These are phyloP conservation scores for Merluccius polli DNA, from an alignment of 2,797 vertebrate species.

Conservation along the genomic window DNA sequence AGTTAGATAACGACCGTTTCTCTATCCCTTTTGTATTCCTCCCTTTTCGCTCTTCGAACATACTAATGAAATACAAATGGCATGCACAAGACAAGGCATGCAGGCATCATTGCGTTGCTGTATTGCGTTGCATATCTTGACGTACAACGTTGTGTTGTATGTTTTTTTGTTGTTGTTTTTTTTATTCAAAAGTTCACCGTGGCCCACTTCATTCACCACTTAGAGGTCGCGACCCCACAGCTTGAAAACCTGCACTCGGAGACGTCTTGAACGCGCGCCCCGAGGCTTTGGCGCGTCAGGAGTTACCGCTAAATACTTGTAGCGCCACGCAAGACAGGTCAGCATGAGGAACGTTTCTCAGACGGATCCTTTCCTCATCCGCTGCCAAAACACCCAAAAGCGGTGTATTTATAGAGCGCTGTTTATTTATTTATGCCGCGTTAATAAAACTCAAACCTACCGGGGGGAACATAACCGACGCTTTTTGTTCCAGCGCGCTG, in stretches of 20 bases:
- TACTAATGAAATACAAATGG: not conserved
- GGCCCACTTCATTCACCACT: not conserved
- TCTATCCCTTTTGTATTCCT: not conserved
- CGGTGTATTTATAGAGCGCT: slow-evolving; percentile 55
- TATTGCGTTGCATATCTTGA: not conserved
- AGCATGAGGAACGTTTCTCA: slow-evolving; percentile 35
- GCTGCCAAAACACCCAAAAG: slow-evolving; percentile 43
- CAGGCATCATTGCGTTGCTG: no score
- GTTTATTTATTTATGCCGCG: no score
- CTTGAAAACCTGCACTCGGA: not conserved
- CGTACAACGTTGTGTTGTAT: not conserved
- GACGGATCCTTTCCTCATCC: slow-evolving; percentile 50
- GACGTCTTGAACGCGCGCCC: not conserved
- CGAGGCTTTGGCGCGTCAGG: slow-evolving; percentile 19
- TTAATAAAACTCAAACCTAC: slow-evolving; percentile 50
- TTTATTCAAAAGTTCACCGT: not conserved
- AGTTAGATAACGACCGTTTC: not conserved
- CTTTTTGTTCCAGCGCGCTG: slow-evolving; percentile 34
- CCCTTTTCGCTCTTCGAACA: not conserved
- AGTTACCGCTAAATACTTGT: slow-evolving; percentile 32
- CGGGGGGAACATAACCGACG: slow-evolving; percentile 44
- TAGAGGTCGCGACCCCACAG: not conserved
- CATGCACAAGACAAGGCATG: not conserved
- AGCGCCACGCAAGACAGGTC: slow-evolving; percentile 30
- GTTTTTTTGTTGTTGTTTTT: not conserved